Evolutionary conservation across 2,797 vertebrate species (phyloP).

Genomic region (Clarias platycephalus): DNA sequence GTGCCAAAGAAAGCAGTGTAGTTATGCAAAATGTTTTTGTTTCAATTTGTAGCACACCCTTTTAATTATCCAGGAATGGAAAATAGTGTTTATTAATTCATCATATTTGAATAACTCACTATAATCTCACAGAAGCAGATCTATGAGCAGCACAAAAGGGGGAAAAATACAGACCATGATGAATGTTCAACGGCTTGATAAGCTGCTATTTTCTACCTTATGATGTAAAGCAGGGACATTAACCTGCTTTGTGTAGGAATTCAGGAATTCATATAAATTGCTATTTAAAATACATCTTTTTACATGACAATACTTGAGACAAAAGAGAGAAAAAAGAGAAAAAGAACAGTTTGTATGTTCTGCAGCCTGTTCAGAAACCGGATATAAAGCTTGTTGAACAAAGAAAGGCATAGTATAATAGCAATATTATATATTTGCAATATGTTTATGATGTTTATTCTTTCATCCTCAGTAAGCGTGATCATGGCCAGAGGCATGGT

Average conservation of each 20-base stretch:
- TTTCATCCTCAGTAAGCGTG: background rate
- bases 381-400: background rate
- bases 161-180: background rate
- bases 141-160: background rate
- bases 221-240: too few species aligned
- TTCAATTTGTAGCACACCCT: conserved; percentile 22
- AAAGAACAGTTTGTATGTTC: conserved; percentile 50
- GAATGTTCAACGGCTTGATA: background rate
- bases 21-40: conserved; percentile 18
- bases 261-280: background rate
- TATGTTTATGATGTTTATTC: background rate
- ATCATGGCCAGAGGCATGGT: background rate
- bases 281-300: background rate
- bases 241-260: background rate
- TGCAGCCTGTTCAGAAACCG: conserved; percentile 42
- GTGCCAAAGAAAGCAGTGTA: background rate
- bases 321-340: background rate
- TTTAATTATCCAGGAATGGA: conserved; percentile 27
- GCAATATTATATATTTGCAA: background rate
- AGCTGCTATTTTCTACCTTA: background rate
- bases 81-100: conserved; percentile 33
- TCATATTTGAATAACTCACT: conserved; percentile 10
- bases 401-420: background rate
- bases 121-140: conserved; percentile 2
- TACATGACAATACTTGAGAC: background rate